Conservation (phyloP, 2,888 invertebrate species). For the Pristionchus exspectatus region DNA sequence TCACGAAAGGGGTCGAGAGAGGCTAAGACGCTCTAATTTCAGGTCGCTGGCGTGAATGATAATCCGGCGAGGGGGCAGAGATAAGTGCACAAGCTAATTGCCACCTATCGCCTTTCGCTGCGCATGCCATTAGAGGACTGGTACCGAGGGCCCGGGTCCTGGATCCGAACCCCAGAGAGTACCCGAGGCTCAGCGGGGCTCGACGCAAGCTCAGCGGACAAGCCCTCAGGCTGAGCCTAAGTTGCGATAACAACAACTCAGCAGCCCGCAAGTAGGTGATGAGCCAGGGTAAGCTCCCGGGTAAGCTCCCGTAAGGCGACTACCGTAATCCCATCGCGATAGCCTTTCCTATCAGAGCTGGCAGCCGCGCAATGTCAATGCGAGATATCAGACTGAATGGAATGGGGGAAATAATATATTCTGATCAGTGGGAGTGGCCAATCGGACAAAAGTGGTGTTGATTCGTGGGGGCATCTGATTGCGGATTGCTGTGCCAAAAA, state of each 20-base stretch:
- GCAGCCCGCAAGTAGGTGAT: not conserved
- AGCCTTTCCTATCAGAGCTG: not conserved
- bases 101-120: constrained; percentile 41
- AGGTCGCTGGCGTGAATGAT: not conserved
- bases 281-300: not conserved
- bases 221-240: not conserved
- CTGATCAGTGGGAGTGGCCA: constrained; percentile 34
- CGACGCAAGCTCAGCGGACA: not conserved
- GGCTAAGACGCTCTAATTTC: not conserved
- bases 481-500: not conserved
- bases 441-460: constrained; percentile 49
- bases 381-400: not conserved
- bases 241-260: constrained; percentile 23
- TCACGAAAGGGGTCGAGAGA: constrained; percentile 6
- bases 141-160: not conserved
- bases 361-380: not conserved
- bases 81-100: constrained; percentile 35
- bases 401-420: not conserved
- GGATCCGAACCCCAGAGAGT: not conserved
- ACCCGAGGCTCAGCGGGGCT: not conserved
- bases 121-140: not conserved
- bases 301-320: not conserved
- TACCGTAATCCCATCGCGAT: not conserved
- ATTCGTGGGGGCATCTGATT: not conserved
- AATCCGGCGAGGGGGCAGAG: not conserved